A percentile compares a stretch with the other conserved stretches of the same genome.
Evolutionary conservation across 2,888 invertebrate species (phyloP).

Genomic region (Acanthacorydalis orientalis): DNA sequence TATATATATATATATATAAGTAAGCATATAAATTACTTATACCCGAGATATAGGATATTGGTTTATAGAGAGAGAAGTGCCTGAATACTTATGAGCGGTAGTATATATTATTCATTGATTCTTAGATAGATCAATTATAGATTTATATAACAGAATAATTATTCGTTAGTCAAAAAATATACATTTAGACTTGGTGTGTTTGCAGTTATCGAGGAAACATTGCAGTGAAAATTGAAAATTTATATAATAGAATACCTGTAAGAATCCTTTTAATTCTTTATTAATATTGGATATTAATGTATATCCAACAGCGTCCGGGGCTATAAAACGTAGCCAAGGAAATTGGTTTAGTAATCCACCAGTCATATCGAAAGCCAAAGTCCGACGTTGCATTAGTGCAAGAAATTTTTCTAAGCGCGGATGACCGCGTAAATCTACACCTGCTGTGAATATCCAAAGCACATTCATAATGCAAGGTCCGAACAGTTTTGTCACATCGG

Average conservation of each 20-base stretch:
- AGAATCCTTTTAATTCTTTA: constrained; percentile 30
- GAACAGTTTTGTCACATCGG: constrained; percentile 22
- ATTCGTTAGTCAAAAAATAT: too few relatives aligned
- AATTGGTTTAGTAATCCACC: constrained; percentile 39
- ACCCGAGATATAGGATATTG: too few relatives aligned
- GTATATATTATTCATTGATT: too few relatives aligned
- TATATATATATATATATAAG: too few relatives aligned
- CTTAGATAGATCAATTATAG: too few relatives aligned
- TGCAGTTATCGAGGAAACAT: too few relatives aligned
- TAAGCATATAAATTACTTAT: too few relatives aligned
- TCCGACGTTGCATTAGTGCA: constrained; percentile 28
- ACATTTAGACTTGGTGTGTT: too few relatives aligned
- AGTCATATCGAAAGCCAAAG: constrained; percentile 35
- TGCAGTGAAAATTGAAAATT: constrained; percentile 6
- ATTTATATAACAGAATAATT: too few relatives aligned
- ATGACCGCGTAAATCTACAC: constrained; percentile 27
- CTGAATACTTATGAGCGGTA: too few relatives aligned
- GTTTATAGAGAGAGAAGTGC: too few relatives aligned
- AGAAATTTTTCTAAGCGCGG: constrained; percentile 26
- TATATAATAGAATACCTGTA: constrained; percentile 23
- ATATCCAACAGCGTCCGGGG: constrained; percentile 42
- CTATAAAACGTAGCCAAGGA: constrained; percentile 44
- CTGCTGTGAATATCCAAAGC: constrained; percentile 42
- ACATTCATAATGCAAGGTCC: constrained; percentile 44
- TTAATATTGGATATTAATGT: constrained; percentile 38